Evolutionary conservation across 2,113 vertebrate genomes (phyloP), one percentile per base, ranked within the genome.

Genomic region (Grallaria varia): DNA sequence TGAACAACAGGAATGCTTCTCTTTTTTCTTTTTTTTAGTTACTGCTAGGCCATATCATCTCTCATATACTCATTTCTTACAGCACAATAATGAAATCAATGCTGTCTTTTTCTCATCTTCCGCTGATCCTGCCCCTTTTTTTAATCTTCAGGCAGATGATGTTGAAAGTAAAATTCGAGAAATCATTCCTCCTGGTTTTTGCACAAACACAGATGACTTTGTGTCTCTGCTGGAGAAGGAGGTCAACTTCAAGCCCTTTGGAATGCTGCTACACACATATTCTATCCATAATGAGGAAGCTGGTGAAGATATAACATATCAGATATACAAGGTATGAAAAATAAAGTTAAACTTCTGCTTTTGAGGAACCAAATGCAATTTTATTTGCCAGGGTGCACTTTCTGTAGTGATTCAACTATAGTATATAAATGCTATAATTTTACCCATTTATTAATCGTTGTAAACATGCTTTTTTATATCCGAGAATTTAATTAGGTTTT

Each of bases 161-260:
- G 97, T 99, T 21, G 99, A 99, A 95, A 98, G 98, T 72, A 99
- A 99, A 98, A 98, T 99, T 95, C 98, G 99, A 97, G 98, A 99
- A 97, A 99, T 99, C 81, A 97, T 99, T 96, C 99, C 99, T 17
- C 98, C 98, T 77, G 99, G 99, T 55, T 99, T 99, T 98, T 99
- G 98, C 94, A 98, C 98, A 97, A 99, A 98, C 96, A 98, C 98
- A 18, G 99, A 99, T 95, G 99, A 99, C 98, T 99, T 99, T 97
- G 97, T 99, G 90, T 98, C 99, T 68, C 97, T 99, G 85, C 95
- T 99, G 98, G 99, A 99, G 98, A 99, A 99, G 78, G 99, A 99
- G 91, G 98, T 98, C 85, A 99, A 99, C 97, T 99, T 99, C 96
- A 99, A 98, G 86, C 99, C 99, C 15, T 99, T 99, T 95, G 99